Conservation (phyloP, 1,140 invertebrate species). For the Conopomorpha cramerella region DNA sequence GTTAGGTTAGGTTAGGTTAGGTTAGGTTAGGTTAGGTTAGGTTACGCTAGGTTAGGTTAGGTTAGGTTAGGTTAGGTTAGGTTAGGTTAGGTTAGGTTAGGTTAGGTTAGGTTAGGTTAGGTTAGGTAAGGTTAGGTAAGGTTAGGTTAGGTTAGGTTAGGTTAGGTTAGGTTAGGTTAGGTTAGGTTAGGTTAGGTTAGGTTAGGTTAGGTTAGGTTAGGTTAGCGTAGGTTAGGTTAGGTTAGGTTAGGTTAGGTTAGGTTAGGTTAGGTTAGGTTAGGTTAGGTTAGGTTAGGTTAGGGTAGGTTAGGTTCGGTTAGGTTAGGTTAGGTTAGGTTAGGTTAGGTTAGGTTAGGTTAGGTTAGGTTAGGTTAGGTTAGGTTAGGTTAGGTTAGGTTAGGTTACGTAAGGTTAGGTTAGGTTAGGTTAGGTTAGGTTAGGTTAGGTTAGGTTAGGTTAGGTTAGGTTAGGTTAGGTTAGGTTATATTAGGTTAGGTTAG, state of each 20-base stretch:
- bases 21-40: neutral
- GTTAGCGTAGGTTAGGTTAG: neutral
- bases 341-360: too few species aligned
- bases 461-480: too few species aligned
- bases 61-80: neutral
- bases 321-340: too few species aligned
- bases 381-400: too few species aligned
- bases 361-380: too few species aligned
- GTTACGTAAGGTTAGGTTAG: too few species aligned
- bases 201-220: too few species aligned
- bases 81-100: neutral
- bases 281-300: conserved; percentile 1
- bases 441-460: too few species aligned
- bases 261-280: conserved; percentile 1
- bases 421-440: too few species aligned
- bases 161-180: conserved; percentile 3
- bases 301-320: neutral
- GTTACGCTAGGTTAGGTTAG: neutral
- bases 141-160: conserved; percentile 3
- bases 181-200: conserved; percentile 3
- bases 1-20: neutral
- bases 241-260: neutral
- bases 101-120: neutral
- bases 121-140: conserved; percentile 2
- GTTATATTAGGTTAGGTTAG: too few species aligned